Base-by-base conservation (phyloP, 2,113 vertebrate genomes). In the Gobius niger region DNA sequence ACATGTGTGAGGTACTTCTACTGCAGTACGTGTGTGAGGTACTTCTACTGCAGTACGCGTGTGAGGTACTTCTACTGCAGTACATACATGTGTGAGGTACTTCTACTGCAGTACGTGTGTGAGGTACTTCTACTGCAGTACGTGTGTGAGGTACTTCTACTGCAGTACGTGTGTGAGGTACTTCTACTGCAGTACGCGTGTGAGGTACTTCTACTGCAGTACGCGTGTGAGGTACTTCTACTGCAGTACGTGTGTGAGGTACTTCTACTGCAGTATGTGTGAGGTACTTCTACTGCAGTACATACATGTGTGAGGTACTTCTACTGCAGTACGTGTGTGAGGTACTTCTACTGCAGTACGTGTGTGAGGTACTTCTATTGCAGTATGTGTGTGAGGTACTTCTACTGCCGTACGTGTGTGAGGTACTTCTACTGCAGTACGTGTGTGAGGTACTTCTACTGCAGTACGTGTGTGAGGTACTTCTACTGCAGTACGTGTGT, bases 191-290 rank as follows among this genome's bases (percentile, higher is more conserved):
- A 42, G 7, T 15, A 15, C 8, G 0, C 7, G 88, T 90, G 88
- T 19, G 88, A 90, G 81, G 88, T 88, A 19, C 74, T 75, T 41
- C 41, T 6, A 62, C 54, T 60, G 49, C 42, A 40, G 10, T 34
- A 34, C 24, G 14, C n/a, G 9, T 14, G 34, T 40, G 24, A 19
- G 56, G 24, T 40, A 12, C 7, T 6, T 14, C 2, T 40, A 40
- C 40, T n/a, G 14, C 7, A 42, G 7, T 15, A 15, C 8, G 0
- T 16, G 15, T n/a, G n/a, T n/a, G n/a, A n/a, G n/a, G n/a, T n/a
- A n/a, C n/a, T n/a, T n/a, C n/a, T n/a, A n/a, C n/a, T n/a, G n/a
- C 63, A 83, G 80, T 82, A 90, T 90, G 88, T 90, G 88, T 19
- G 88, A 90, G 81, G 88, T 88, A 19, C 74, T 75, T 41, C 41